These are phyloP conservation scores for Megaceryle torquata DNA, from an alignment of 2,113 vertebrate genomes.

Conservation along the genomic window DNA sequence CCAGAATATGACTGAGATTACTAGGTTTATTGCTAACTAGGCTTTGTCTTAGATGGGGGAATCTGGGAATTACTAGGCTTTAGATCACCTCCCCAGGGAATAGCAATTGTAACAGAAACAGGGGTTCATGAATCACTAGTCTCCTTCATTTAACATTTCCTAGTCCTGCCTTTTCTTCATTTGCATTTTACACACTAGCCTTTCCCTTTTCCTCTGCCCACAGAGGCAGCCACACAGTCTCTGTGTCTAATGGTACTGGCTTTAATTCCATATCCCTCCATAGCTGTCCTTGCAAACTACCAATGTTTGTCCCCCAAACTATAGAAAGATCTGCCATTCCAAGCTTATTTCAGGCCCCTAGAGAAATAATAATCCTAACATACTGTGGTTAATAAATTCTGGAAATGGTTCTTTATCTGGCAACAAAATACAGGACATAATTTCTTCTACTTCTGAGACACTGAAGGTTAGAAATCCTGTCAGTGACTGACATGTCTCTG, in stretches of 20 bases:
- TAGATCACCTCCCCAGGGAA: not conserved
- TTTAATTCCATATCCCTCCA: not conserved
- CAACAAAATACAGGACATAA: not conserved
- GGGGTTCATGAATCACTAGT: not conserved
- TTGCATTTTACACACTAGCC: not conserved
- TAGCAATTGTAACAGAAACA: not conserved
- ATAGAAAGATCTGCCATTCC: not conserved
- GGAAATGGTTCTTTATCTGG: not conserved
- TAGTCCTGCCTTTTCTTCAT: not conserved
- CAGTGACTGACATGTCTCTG: not conserved
- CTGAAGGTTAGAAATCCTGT: not conserved
- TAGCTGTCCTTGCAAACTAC: not conserved
- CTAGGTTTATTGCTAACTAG: not conserved
- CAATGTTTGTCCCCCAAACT: not conserved
- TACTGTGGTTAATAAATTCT: not conserved
- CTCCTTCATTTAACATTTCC: not conserved
- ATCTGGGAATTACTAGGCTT: not conserved
- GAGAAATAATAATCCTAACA: not conserved
- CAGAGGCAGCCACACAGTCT: not conserved
- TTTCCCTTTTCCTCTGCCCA: not conserved
- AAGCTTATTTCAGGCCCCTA: not conserved
- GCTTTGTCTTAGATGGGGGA: not conserved
- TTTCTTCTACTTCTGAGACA: not conserved
- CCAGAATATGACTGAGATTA: not conserved
- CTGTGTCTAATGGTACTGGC: not conserved